A percentile compares a stretch with the other conserved stretches of the same genome.
Evolutionary conservation across 2,888 invertebrate species (phyloP).

Genomic region (Clitarchus hookeri): DNA sequence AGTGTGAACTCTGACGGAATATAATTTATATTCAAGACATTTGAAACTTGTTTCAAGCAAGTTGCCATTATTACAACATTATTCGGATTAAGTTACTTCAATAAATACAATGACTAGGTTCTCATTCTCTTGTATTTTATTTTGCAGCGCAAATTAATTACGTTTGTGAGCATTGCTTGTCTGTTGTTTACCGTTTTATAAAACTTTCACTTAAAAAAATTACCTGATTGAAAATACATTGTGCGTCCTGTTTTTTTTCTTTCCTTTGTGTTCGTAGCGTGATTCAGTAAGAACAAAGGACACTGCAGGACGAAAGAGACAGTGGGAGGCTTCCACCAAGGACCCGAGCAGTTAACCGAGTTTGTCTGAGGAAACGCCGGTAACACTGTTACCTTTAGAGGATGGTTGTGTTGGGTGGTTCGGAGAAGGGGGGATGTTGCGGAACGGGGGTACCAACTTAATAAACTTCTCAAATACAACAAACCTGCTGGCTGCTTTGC

Average conservation of each 20-base stretch:
- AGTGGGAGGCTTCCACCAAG: not conserved
- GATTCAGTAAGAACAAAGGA: not conserved
- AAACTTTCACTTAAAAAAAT: not conserved
- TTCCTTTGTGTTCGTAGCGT: not conserved
- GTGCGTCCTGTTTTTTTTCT: not conserved
- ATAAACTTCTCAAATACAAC: slow-evolving; percentile 14
- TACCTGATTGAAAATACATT: not conserved
- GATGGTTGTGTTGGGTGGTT: not conserved
- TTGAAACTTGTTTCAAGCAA: too few species aligned
- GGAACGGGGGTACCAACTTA: not conserved
- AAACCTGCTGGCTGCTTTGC: slow-evolving; percentile 1
- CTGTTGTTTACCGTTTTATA: not conserved
- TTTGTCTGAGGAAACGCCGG: not conserved
- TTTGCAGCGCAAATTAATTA: too few species aligned
- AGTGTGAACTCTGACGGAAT: too few species aligned
- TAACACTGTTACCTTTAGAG: slow-evolving; percentile 7
- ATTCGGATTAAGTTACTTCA: too few species aligned
- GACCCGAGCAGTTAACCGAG: not conserved
- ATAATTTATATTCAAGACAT: too few species aligned
- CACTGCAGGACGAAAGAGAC: not conserved
- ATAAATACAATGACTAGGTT: too few species aligned
- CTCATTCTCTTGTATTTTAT: too few species aligned
- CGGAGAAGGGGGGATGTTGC: not conserved
- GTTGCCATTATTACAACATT: too few species aligned
- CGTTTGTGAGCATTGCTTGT: too few species aligned